A percentile compares a stretch with the other conserved stretches of the same genome.
phyloP scores from a whole-genome alignment of 1,140 invertebrate genomes.

The Aphis craccivora region DNA sequence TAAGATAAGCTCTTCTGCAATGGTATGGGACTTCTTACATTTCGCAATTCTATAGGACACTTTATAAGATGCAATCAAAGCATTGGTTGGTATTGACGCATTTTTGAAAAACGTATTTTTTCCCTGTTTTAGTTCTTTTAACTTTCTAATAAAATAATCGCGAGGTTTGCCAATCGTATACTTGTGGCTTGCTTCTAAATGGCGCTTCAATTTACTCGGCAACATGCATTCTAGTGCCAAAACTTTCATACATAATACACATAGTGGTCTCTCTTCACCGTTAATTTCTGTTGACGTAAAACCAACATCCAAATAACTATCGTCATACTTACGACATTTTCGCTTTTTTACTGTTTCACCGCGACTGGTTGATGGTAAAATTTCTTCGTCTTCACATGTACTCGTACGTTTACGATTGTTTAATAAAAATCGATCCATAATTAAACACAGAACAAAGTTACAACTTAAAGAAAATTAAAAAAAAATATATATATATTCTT shows the following conservation, averaged over 20 bases:
- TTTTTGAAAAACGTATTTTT: slow-evolving; percentile 35
- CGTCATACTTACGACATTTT: not conserved
- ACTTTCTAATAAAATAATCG: slow-evolving; percentile 46
- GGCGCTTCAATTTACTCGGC: slow-evolving; percentile 42
- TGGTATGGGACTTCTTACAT: slow-evolving; percentile 61
- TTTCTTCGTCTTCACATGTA: not conserved
- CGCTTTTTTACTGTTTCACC: not conserved
- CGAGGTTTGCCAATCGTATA: not conserved
- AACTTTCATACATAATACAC: slow-evolving; percentile 27
- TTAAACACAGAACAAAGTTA: too few relatives aligned
- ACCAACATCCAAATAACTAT: slow-evolving; percentile 29
- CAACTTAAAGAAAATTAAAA: too few relatives aligned
- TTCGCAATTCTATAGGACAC: slow-evolving; percentile 51
- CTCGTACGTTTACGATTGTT: not conserved
- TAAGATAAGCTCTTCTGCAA: slow-evolving; percentile 64
- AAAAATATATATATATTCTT: too few relatives aligned
- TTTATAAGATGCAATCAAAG: slow-evolving; percentile 62
- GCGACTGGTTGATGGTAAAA: not conserved
- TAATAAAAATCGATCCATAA: slow-evolving; percentile 26
- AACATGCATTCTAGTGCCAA: slow-evolving; percentile 32
- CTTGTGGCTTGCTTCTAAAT: slow-evolving; percentile 44
- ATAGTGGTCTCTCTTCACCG: slow-evolving; percentile 1
- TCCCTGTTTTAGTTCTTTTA: slow-evolving; percentile 25
- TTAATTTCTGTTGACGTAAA: slow-evolving; percentile 5
- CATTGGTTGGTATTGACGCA: slow-evolving; percentile 59